Base-by-base conservation (phyloP, 2,797 vertebrate genomes). In the Miopithecus talapoin region DNA sequence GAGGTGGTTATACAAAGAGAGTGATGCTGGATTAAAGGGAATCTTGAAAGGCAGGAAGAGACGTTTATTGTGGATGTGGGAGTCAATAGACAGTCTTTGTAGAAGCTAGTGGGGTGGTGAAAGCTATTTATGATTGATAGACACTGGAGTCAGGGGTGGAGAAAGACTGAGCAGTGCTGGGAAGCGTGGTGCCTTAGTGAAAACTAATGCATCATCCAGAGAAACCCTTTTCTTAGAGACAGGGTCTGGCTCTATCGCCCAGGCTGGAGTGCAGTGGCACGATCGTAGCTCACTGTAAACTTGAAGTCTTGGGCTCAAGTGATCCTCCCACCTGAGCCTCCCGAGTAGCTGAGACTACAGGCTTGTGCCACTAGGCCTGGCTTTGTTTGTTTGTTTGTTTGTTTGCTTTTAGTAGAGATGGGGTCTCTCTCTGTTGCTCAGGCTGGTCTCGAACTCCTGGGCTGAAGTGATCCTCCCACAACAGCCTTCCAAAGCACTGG, bases 31-130 rank as follows among this genome's bases (percentile, higher is more conserved):
- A 59, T 97, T 75, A 96, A 96, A 50, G 59, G 89, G 85, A 14
- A 41, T 48, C 36, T 83, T 97, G 30, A 93, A 97, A 97, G 88
- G 16, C 88, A 91, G 8, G 72, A 53, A 91, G 64, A 87, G 39
- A 50, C 61, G 81, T 95, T 95, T 97, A 70, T 85, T 84, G 84
- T 64, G 85, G 28, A 24, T 46, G 78, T 84, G 30, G 84, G 83
- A 41, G 41, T 68, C 48, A n/a, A 5, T n/a, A 72, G 33, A 43
- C 41, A 92, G 48, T 41, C 72, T 79, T 55, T 57, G 39, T 59
- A 93, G 83, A 89, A 89, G 91, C 79, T 72, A 33, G 41, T 72
- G 33, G 46, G 36, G 22, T 10, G 39, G 14, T 33, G 36, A 24
- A 68, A 81, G 22, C 43, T 87, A 2, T 89, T 33, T 83, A 33